phyloP scores from a whole-genome alignment of 2,888 invertebrate species.

The Chydorus sphaericus region DNA sequence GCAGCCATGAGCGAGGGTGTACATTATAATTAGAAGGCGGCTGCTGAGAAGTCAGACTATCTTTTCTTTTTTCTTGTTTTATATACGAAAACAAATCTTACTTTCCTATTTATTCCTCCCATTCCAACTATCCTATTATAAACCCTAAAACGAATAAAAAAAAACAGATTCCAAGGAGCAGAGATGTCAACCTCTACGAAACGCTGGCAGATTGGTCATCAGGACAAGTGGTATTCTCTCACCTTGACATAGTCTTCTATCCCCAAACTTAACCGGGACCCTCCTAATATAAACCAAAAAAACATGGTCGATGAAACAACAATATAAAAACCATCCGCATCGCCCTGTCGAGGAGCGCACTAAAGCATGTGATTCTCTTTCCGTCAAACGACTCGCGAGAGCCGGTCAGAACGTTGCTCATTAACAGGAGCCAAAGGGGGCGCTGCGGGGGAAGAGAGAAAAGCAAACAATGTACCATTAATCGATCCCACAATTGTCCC shows the following conservation, averaged over 20 bases:
- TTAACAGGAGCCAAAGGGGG: too few species aligned
- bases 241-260: neutral
- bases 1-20: too few species aligned
- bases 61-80: neutral
- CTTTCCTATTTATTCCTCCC: neutral
- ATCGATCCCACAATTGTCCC: too few species aligned
- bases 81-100: neutral
- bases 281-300: too few species aligned
- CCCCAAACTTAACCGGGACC: too few species aligned
- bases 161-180: slow-evolving; percentile 3
- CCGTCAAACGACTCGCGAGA: neutral
- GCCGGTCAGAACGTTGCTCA: too few species aligned
- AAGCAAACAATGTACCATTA: too few species aligned
- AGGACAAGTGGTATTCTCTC: slow-evolving; percentile 6
- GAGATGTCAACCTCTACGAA: slow-evolving; percentile 10
- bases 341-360: neutral
- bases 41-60: neutral
- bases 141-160: neutral
- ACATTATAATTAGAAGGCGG: too few species aligned
- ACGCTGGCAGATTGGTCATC: slow-evolving; percentile 12
- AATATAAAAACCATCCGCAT: too few species aligned
- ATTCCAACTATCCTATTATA: neutral
- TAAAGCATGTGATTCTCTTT: neutral
- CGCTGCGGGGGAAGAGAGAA: too few species aligned
- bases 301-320: neutral